These are phyloP conservation scores for Atherinosoma microstoma DNA, from an alignment of 2,797 vertebrate genomes.

Conservation along the genomic window DNA sequence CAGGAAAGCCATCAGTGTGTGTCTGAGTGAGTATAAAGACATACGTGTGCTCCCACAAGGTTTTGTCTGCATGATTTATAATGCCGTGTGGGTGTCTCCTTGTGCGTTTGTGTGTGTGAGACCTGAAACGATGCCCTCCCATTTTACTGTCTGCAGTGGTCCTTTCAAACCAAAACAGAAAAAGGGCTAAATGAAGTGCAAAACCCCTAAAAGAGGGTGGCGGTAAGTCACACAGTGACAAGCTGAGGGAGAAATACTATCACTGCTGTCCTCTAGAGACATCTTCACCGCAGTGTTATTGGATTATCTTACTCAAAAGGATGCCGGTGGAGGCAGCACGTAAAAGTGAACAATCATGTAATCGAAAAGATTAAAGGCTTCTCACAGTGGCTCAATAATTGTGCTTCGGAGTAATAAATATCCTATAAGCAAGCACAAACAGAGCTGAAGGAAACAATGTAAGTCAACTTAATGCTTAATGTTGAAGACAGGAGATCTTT, in stretches of 20 bases:
- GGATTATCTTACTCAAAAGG: slow-evolving; percentile 18
- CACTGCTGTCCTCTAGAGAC: slow-evolving; percentile 5
- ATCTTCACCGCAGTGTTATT: not conserved
- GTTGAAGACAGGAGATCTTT: too few species aligned
- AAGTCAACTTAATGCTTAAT: not conserved
- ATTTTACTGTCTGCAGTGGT: slow-evolving; percentile 30
- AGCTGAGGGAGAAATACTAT: slow-evolving; percentile 12
- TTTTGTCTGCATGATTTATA: slow-evolving; percentile 50
- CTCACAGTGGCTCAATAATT: not conserved
- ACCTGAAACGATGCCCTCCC: slow-evolving; percentile 38
- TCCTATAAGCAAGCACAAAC: not conserved
- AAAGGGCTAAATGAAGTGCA: slow-evolving; percentile 47
- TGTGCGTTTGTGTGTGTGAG: slow-evolving; percentile 17
- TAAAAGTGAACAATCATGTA: not conserved
- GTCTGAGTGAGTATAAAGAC: slow-evolving; percentile 53
- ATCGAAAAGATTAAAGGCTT: slow-evolving; percentile 1
- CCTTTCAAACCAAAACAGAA: slow-evolving; percentile 39
- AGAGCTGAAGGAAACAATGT: not conserved
- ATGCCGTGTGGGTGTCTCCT: slow-evolving; percentile 7
- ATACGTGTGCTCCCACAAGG: slow-evolving; percentile 50
- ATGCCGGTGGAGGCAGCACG: slow-evolving; percentile 4
- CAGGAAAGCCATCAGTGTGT: slow-evolving; percentile 63
- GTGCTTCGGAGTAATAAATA: not conserved
- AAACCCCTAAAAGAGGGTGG: slow-evolving; percentile 5
- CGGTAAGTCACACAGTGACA: slow-evolving; percentile 19